Base-by-base conservation (phyloP, 2,113 vertebrate species). In the Tonatia bakeri region DNA sequence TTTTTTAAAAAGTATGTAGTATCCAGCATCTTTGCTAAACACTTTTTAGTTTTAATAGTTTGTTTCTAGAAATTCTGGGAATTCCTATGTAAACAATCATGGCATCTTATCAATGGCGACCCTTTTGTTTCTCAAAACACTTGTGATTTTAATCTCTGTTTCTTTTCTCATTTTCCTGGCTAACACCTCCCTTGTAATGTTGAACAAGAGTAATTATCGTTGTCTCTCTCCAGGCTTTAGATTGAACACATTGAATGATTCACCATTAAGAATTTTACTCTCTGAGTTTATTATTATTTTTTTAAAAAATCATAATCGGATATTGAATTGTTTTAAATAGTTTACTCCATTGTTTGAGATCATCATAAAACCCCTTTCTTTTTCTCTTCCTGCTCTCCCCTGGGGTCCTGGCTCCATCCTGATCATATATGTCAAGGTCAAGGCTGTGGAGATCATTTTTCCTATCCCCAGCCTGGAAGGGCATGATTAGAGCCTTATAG, bases 261-360 rank as follows among this genome's bases (percentile, higher is more conserved):
- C 16, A 50, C 22, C 50, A 61, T 50, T 73, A 56, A 95, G 54
- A 59, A 80, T 36, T 50, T 8, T n/a, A n/a, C 77, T 43, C 14
- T 89, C n/a, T 79, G 43, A 33, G 31, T 92, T 84, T 73, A 56
- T 75, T 94, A 64, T 76, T 90, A 59, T 59, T 59, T 69, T 47
- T 88, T 94, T 26, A 14, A 94, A 94, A 87, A 94, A 87, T 92
- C 38, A 69, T 54, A 22, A 95, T 70, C 56, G 84, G 47, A 43
- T 79, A 38, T 36, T 87, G 47, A 24, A 47, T 85, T 82, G 28
- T 56, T 76, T 33, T n/a, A 24, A 84, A 47, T 47, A 19, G 26
- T 54, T 87, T 70, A 67, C 9, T 40, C n/a, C 8, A 17, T 36
- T 82, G 80, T 80, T 70, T 76, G 79, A 77, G 70, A 36, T 47